These are phyloP conservation scores for Stenurella melanura DNA, from an alignment of 2,888 invertebrate genomes.

Conservation along the genomic window DNA sequence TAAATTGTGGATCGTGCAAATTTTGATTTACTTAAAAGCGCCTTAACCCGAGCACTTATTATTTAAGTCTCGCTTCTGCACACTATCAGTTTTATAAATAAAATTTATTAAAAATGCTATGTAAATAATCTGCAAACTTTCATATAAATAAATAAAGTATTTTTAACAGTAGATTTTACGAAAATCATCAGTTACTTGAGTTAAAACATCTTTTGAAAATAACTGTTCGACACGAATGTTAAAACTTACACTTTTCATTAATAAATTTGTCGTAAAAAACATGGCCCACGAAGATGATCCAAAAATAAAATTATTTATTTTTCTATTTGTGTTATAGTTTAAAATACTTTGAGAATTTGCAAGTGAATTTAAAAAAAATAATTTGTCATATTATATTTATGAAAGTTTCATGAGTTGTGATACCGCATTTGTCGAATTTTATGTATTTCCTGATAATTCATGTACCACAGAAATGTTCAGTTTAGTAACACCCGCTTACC, in stretches of 20 bases:
- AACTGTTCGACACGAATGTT: background rate
- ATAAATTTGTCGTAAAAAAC: background rate
- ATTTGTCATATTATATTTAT: background rate
- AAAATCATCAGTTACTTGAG: conserved; percentile 14
- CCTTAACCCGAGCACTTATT: background rate
- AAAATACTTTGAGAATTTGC: background rate
- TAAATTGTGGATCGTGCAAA: background rate
- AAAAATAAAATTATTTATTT: conserved; percentile 11
- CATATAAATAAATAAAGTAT: conserved; percentile 22
- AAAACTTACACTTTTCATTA: conserved; percentile 6
- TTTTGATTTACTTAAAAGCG: background rate
- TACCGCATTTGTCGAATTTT: too few species aligned
- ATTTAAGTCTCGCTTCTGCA: background rate
- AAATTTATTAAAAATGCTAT: background rate
- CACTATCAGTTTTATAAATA: conserved; percentile 1
- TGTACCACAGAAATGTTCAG: too few species aligned
- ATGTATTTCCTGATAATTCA: too few species aligned
- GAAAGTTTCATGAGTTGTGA: too few species aligned
- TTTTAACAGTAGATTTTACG: conserved; percentile 12
- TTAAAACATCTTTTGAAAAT: background rate
- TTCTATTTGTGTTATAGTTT: background rate
- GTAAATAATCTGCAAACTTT: background rate
- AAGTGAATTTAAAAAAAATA: background rate
- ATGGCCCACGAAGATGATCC: background rate
- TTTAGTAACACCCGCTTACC: too few species aligned